phyloP scores from a whole-genome alignment of 2,797 vertebrate genomes.

The Enteromius viviparus region DNA sequence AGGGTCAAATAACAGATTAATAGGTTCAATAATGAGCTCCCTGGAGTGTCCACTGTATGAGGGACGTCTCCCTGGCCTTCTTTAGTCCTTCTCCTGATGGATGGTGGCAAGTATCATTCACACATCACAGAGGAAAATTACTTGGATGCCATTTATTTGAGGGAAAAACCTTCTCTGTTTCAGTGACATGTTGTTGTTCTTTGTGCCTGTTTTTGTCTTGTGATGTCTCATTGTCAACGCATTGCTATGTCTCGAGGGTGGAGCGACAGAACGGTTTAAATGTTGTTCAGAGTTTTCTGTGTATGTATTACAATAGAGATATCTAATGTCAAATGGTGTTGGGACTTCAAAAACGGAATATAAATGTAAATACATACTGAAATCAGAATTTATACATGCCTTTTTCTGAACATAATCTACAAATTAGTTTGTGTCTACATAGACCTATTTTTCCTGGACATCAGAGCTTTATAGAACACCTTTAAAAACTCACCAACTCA shows the following conservation, averaged over 20 bases:
- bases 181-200: conserved; percentile 73
- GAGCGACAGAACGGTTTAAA: conserved; percentile 21
- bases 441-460: not conserved
- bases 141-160: conserved; percentile 74
- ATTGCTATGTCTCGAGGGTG: conserved; percentile 15
- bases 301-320: conserved; percentile 7
- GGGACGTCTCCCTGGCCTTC: conserved; percentile 69
- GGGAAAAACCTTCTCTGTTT: conserved; percentile 74
- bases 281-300: conserved; percentile 25
- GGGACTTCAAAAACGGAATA: not conserved
- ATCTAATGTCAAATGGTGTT: conserved; percentile 10
- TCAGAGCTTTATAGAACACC: not conserved
- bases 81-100: conserved; percentile 73
- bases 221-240: conserved; percentile 69
- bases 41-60: conserved; percentile 74
- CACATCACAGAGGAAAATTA: conserved; percentile 76
- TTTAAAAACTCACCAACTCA: not conserved
- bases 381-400: not conserved
- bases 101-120: conserved; percentile 78
- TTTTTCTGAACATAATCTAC: not conserved
- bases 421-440: not conserved
- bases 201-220: conserved; percentile 75
- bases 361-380: not conserved
- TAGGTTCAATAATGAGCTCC: conserved; percentile 84
- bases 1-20: conserved; percentile 86